Evolutionary conservation across 1,140 invertebrate species (phyloP).

Genomic region (Phymorhynchus buccinoides): DNA sequence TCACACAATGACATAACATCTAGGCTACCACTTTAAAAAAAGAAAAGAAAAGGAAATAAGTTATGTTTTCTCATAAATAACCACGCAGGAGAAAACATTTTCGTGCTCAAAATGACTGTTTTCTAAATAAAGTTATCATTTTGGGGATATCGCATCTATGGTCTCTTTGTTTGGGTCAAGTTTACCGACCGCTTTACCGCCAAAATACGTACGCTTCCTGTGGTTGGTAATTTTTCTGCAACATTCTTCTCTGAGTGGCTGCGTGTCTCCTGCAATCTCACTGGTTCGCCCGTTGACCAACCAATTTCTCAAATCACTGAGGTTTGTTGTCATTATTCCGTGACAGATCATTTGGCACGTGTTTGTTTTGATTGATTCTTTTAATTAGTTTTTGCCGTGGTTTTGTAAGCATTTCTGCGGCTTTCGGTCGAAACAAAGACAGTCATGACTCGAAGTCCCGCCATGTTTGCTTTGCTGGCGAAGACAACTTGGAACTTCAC

Average conservation of each 20-base stretch:
- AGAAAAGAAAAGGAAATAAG: too few relatives aligned
- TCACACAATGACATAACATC: too few relatives aligned
- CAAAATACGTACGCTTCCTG: conserved; percentile 10
- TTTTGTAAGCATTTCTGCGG: background rate
- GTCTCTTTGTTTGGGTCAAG: too few relatives aligned
- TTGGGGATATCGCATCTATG: too few relatives aligned
- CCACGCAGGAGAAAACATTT: too few relatives aligned
- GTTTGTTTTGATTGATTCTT: conserved; percentile 43
- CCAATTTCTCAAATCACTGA: conserved; percentile 69
- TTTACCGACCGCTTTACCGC: conserved; percentile 26
- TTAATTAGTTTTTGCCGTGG: background rate
- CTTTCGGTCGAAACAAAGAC: conserved; percentile 13
- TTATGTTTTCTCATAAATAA: too few relatives aligned
- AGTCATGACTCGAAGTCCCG: conserved; percentile 19
- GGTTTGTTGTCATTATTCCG: conserved; percentile 68
- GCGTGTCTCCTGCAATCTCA: conserved; percentile 66
- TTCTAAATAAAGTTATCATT: too few relatives aligned
- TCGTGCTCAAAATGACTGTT: too few relatives aligned
- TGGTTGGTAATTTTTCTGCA: conserved; percentile 40
- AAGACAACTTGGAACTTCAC: too few relatives aligned
- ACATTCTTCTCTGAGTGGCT: conserved; percentile 65
- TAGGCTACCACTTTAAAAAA: too few relatives aligned
- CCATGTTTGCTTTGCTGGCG: conserved; percentile 26
- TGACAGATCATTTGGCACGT: conserved; percentile 62
- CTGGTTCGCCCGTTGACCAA: conserved; percentile 71